These are phyloP conservation scores for Platyrinchus mystaceus DNA, from an alignment of 2,797 vertebrate species.

Conservation along the genomic window DNA sequence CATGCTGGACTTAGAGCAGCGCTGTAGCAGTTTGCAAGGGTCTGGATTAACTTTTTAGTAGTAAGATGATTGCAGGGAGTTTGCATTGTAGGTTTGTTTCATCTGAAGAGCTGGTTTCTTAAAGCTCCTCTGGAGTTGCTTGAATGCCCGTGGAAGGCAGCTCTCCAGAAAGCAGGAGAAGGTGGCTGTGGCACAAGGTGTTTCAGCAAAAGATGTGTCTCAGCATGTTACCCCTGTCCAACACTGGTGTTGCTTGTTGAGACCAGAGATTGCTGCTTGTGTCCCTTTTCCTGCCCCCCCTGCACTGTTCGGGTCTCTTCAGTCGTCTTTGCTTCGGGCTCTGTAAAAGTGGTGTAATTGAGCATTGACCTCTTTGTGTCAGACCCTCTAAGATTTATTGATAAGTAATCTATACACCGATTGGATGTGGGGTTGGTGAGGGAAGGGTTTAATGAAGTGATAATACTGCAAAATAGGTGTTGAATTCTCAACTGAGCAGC, in stretches of 20 bases:
- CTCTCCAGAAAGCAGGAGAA: not conserved
- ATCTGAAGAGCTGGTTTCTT: not conserved
- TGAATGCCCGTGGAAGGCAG: not conserved
- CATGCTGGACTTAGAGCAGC: not conserved
- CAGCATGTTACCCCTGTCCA: rapidly evolving
- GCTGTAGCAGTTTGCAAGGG: not conserved
- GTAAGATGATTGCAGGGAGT: not conserved
- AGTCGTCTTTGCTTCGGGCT: not conserved
- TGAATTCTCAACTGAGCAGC: constrained; percentile 21
- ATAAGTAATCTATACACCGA: not conserved
- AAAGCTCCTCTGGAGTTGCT: not conserved
- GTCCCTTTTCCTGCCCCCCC: not conserved
- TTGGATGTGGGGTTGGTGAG: constrained; percentile 13
- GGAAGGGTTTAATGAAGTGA: constrained; percentile 45
- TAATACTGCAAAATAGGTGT: constrained; percentile 60
- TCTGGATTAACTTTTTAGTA: not conserved
- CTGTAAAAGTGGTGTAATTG: constrained; percentile 28
- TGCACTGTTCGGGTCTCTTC: not conserved
- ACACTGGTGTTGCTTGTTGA: not conserved
- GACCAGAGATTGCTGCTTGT: not conserved
- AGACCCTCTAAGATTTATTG: constrained; percentile 10
- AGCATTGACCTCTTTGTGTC: not conserved
- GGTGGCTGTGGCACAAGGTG: not conserved
- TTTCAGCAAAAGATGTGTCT: not conserved
- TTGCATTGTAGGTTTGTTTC: not conserved